Evolutionary conservation across 2,888 invertebrate species (phyloP).

Genomic region (Mimas tiliae): DNA sequence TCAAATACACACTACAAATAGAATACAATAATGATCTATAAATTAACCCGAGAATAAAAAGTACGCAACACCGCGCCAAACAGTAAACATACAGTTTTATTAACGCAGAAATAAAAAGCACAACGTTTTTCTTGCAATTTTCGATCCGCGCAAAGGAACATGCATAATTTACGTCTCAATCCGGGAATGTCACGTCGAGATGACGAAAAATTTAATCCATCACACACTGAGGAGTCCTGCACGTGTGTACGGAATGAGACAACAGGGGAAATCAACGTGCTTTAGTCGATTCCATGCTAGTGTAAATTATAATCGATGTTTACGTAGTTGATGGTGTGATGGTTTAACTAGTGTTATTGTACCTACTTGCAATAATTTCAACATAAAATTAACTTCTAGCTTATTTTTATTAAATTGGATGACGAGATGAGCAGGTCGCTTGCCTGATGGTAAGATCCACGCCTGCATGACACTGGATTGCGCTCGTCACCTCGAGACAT

Average conservation of each 20-base stretch:
- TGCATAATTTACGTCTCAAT: constrained; percentile 71
- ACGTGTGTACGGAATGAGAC: background rate
- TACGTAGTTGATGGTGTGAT: background rate
- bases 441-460: too few relatives aligned
- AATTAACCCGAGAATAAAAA: background rate
- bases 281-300: background rate
- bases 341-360: too few relatives aligned
- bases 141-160: constrained; percentile 46
- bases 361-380: too few relatives aligned
- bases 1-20: background rate
- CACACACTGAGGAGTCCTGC: constrained; percentile 40
- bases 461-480: too few relatives aligned
- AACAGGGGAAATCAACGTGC: background rate
- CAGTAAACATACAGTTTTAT: constrained; percentile 28
- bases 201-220: constrained; percentile 78
- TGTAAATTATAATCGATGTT: background rate
- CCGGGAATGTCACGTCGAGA: constrained; percentile 67
- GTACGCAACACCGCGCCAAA: background rate
- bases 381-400: too few relatives aligned
- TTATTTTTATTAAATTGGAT: too few relatives aligned
- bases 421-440: too few relatives aligned
- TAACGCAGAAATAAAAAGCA: constrained; percentile 33
- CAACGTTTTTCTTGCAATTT: constrained; percentile 37
- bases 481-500: too few relatives aligned
- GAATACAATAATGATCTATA: background rate